Conservation (phyloP, 2,888 invertebrate genomes). For the Taphrorychus bicolor region DNA sequence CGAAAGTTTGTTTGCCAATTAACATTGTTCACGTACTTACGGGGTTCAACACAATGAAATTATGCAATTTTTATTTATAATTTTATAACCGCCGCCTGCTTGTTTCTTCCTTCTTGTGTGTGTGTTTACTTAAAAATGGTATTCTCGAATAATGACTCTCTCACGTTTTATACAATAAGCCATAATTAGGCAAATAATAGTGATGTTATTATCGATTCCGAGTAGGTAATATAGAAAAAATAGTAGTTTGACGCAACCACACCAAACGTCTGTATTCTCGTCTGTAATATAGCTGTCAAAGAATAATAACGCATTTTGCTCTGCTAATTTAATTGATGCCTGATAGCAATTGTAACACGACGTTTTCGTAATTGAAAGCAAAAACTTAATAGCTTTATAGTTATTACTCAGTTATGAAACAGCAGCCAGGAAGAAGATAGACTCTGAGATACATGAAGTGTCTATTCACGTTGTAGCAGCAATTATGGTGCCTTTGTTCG, state of each 20-base stretch:
- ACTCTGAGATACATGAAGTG: not conserved
- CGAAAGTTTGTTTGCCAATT: constrained; percentile 2
- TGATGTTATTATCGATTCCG: not conserved
- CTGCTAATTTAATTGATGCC: not conserved
- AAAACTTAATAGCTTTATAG: not conserved
- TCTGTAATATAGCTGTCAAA: not conserved
- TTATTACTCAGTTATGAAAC: no score
- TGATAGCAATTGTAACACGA: not conserved
- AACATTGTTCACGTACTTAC: constrained; percentile 6
- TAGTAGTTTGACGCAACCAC: not conserved
- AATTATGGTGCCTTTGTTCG: not conserved
- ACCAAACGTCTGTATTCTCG: not conserved
- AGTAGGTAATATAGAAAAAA: not conserved
- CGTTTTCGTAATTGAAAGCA: not conserved
- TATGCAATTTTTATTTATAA: constrained; percentile 12
- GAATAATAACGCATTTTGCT: not conserved
- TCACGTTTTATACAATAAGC: not conserved
- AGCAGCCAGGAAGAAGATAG: constrained; percentile 4
- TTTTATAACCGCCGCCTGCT: not conserved
- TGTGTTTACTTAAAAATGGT: not conserved
- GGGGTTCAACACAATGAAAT: constrained; percentile 9
- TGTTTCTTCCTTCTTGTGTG: not conserved
- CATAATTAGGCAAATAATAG: not conserved
- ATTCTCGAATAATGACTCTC: not conserved
- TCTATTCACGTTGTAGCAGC: not conserved